Base-by-base conservation (phyloP, 1,140 invertebrate species). In the Diorhabda elongata region DNA sequence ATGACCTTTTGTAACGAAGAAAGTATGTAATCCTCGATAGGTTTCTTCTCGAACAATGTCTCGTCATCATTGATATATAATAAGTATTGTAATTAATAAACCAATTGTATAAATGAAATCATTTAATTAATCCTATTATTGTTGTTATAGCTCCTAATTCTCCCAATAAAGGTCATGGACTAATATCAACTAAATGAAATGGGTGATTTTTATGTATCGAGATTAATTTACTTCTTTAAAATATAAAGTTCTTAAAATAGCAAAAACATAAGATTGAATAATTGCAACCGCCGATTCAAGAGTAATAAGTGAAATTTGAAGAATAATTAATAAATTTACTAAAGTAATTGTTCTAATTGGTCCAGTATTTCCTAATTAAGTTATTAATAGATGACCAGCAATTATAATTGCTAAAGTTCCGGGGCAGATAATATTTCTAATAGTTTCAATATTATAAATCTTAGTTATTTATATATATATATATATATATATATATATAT, bases 401-500 rank as follows among this genome's bases (percentile, higher is more conserved):
- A 88, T 88, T 85, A 89, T 88, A 64, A 90, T 82, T 42, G 85
- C 83, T 81, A 90, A 80, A 2, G 87, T 90, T 75, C 82, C 76
- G 3, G 87, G 88, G 2, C 86, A 87, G 82, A 90, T 89, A 61
- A 86, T 59, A 81, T 84, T 85, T 74, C 84, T 87, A 82, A 87
- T 85, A 61, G 82, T 82, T 87, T 86, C 84, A 84, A 87, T 86
- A 75, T 67, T 83, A 89, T 87, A 79, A 88, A 85, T 75, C 75
- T 79, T 76, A 88, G 67, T 87, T 87, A 89, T 76, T 3, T 84
- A 81, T 75, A 90, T 75, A 4, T 84, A 81, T 73, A 89, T 71
- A 3, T 80, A 71, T 79, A 89, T 72, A 45, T 84, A 85, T 77
- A 87, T 73, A 47, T 72, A 75, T 83, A 88, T 11, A 11, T 11